Percentiles rank a stretch among this genome's conserved stretches.
phyloP scores from a whole-genome alignment of 2,888 invertebrate species.

The Andrena bucephala region DNA sequence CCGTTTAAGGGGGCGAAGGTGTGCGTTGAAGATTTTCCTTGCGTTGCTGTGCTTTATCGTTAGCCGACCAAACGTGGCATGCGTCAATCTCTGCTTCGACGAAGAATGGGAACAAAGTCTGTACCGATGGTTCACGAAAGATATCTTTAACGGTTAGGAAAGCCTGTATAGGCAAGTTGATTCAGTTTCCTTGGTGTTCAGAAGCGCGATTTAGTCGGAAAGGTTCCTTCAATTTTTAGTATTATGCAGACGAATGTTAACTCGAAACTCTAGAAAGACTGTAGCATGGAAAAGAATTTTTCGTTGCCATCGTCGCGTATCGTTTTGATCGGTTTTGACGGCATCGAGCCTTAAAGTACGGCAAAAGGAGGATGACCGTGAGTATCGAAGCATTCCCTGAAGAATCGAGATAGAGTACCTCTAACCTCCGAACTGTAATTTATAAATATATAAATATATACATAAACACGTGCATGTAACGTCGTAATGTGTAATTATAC shows the following conservation, averaged over 20 bases:
- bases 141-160: neutral
- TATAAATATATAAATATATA: slow-evolving; percentile 63
- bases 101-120: slow-evolving; percentile 2
- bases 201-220: neutral
- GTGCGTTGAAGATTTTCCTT: too few species aligned
- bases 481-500: slow-evolving; percentile 62
- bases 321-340: slow-evolving; percentile 32
- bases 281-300: neutral
- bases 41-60: neutral
- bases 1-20: too few species aligned
- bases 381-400: slow-evolving; percentile 34
- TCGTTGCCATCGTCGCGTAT: slow-evolving; percentile 27
- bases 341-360: slow-evolving; percentile 15
- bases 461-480: slow-evolving; percentile 56
- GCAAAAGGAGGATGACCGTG: neutral
- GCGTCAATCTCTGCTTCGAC: slow-evolving; percentile 21
- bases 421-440: slow-evolving; percentile 57
- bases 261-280: neutral
- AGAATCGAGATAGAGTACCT: slow-evolving; percentile 24
- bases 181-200: slow-evolving; percentile 9
- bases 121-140: neutral
- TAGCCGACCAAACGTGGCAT: neutral
- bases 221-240: slow-evolving; percentile 5
- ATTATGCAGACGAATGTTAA: slow-evolving; percentile 14
- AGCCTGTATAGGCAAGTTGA: neutral